Base-by-base conservation (phyloP, 2,888 invertebrate species). In the Ellobium chinense region DNA sequence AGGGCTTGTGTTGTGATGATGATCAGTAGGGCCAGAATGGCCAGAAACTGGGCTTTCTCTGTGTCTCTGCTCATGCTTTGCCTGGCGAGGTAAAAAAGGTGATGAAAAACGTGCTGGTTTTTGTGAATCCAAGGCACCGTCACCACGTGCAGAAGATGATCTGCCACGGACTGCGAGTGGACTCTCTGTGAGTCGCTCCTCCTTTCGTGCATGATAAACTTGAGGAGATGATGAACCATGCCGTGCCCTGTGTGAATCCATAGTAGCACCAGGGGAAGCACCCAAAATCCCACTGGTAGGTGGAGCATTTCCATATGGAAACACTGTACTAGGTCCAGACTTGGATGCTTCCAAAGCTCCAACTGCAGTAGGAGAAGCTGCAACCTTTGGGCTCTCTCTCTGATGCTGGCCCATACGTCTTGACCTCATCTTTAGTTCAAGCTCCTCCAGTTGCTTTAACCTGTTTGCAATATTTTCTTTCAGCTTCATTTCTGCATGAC, bases 291-390 rank as follows among this genome's bases (percentile, higher is more conserved):
- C 73, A 14, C 18, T 24, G 27, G 73, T 73, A 21, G 73, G 34
- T 37, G 73, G 73, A 7, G 73, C 73, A 60, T 73, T 21, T 36
- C 60, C 37, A 37, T 34, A 73, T 7, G 73, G 37, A 24, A n/a
- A 31, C 29, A 70, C 31, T 31, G 31, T 70, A 29, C 18, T 4
- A n/a, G n/a, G n/a, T n/a, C n/a, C n/a, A n/a, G n/a, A n/a, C n/a
- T n/a, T n/a, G n/a, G n/a, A n/a, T n/a, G n/a, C n/a, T n/a, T n/a
- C n/a, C n/a, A n/a, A n/a, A n/a, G n/a, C n/a, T n/a, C n/a, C n/a
- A n/a, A n/a, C n/a, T n/a, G n/a, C n/a, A n/a, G n/a, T n/a, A n/a
- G n/a, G n/a, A n/a, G n/a, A 2, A 36, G 31, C 37, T 24, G 60
- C 3, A 9, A 34, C 37, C 9, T 3, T 56, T 5, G 12, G n/a